Evolutionary conservation across 2,888 invertebrate genomes (phyloP).

Genomic region (Suillia variegata): DNA sequence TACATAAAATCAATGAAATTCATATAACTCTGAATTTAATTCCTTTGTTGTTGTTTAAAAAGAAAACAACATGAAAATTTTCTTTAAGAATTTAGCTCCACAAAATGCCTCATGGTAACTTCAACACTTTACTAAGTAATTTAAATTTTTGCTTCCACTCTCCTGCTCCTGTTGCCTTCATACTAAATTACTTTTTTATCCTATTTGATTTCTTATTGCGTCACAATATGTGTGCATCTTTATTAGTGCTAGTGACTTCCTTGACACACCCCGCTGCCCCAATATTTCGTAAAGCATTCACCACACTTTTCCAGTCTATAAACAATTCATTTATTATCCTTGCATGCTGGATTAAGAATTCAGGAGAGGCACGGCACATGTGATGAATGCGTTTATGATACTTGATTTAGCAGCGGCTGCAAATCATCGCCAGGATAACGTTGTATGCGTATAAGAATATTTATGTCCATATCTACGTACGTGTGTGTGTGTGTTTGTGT

Average conservation of each 20-base stretch:
- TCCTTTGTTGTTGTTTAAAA: too few relatives aligned
- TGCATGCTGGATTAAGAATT: conserved; percentile 36
- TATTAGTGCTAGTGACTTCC: not conserved
- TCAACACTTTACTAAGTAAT: too few relatives aligned
- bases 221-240: conserved; percentile 17
- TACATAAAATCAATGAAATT: too few relatives aligned
- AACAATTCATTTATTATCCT: conserved; percentile 32
- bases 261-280: not conserved
- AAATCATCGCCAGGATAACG: conserved; percentile 47
- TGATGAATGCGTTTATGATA: conserved; percentile 49
- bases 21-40: too few relatives aligned
- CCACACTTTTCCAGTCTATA: conserved; percentile 10
- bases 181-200: not conserved
- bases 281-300: too few relatives aligned
- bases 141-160: too few relatives aligned
- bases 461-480: too few relatives aligned
- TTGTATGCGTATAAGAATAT: not conserved
- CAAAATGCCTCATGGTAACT: too few relatives aligned
- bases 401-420: conserved; percentile 58
- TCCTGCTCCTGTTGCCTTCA: not conserved
- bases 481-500: conserved; percentile 12
- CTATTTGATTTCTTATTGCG: conserved; percentile 8
- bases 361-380: conserved; percentile 26
- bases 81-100: too few relatives aligned
- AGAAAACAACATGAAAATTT: too few relatives aligned